phyloP scores from a whole-genome alignment of 2,797 vertebrate species.

The Antennarius maculatus region DNA sequence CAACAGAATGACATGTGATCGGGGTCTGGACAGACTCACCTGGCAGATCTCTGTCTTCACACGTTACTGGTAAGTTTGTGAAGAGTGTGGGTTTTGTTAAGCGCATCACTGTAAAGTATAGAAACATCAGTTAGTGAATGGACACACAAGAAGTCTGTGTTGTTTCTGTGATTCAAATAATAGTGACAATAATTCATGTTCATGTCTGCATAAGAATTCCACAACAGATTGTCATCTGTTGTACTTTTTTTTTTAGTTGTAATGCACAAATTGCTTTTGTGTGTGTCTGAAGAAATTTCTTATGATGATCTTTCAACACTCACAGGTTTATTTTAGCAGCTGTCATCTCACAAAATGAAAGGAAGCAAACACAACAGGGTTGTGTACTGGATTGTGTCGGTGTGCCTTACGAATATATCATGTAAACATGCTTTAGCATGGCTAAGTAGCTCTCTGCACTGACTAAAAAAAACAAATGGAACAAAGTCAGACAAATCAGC shows the following conservation, averaged over 20 bases:
- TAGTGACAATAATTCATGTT: no score
- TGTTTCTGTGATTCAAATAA: not conserved
- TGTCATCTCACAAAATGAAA: not conserved
- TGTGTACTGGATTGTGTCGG: not conserved
- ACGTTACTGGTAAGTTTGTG: slow-evolving; percentile 96
- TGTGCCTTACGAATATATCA: not conserved
- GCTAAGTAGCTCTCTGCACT: no score
- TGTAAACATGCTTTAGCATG: not conserved
- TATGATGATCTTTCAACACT: no score
- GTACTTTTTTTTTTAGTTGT: no score
- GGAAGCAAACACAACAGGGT: not conserved
- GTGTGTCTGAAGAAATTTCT: no score
- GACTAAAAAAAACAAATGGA: no score
- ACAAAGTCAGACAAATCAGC: not conserved
- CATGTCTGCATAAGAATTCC: no score
- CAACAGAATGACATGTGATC: no score
- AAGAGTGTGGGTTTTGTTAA: slow-evolving; percentile 97
- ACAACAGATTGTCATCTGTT: no score
- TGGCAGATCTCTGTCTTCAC: slow-evolving; percentile 96
- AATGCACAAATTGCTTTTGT: no score
- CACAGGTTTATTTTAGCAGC: not conserved
- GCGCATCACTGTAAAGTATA: slow-evolving; percentile 89
- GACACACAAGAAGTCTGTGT: not conserved
- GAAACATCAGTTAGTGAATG: not conserved
- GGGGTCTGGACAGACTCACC: slow-evolving; percentile 75